Conservation (phyloP, 1,140 invertebrate species). For the Pemphigus obesinymphae region DNA sequence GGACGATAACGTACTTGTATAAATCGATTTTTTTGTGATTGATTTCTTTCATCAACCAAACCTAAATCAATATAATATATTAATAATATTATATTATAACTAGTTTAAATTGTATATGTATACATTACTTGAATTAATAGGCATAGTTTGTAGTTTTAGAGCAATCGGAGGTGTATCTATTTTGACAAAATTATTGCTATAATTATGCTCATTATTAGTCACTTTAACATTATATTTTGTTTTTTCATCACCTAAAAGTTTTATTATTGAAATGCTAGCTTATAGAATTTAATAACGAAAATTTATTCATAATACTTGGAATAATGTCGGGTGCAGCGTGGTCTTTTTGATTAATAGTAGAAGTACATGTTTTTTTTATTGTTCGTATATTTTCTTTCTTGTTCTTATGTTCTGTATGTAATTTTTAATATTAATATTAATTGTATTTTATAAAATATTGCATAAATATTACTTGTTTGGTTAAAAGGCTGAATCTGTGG, state of each 20-base stretch:
- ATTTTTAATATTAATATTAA: neutral
- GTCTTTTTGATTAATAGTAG: neutral
- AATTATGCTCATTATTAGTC: too few relatives aligned
- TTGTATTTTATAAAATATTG: neutral
- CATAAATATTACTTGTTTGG: neutral
- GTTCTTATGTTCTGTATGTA: neutral
- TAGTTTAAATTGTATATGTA: neutral
- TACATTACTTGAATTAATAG: constrained; percentile 75
- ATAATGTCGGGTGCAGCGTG: neutral
- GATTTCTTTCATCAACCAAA: neutral
- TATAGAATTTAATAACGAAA: too few relatives aligned
- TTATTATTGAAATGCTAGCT: neutral
- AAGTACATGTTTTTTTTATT: neutral
- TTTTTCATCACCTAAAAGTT: neutral
- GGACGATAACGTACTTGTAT: neutral
- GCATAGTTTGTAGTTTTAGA: constrained; percentile 80
- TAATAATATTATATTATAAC: neutral
- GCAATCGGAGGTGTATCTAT: constrained; percentile 53
- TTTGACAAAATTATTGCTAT: constrained; percentile 47
- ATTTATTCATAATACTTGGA: neutral
- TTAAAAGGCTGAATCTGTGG: neutral
- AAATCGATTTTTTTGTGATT: neutral
- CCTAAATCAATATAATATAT: neutral
- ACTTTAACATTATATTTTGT: neutral
- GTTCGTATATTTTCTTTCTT: neutral